These are phyloP conservation scores for Diplolepis rosae DNA, from an alignment of 2,888 invertebrate species.

Conservation along the genomic window DNA sequence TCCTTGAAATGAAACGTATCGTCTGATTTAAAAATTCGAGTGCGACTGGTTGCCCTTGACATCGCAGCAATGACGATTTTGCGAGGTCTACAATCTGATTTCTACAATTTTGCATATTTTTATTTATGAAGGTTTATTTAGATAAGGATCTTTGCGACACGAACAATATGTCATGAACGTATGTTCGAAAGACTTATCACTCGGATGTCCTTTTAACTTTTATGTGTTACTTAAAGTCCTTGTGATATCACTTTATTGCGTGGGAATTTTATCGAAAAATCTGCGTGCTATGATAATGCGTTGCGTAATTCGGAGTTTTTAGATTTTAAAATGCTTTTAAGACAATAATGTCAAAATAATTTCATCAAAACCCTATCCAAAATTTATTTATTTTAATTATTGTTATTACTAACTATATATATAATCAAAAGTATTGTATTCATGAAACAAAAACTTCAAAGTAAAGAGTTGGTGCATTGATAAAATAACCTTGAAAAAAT, in stretches of 20 bases:
- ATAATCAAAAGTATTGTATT: not conserved
- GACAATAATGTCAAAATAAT: too few relatives aligned
- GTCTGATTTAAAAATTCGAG: not conserved
- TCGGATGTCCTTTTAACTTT: not conserved
- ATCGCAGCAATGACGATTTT: constrained; percentile 14
- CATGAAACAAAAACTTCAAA: not conserved
- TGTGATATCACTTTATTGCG: constrained; percentile 25
- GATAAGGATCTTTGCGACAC: constrained; percentile 19
- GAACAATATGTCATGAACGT: constrained; percentile 8
- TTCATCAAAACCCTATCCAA: too few relatives aligned
- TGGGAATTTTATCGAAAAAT: not conserved
- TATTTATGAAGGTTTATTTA: constrained; percentile 19
- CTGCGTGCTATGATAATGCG: not conserved
- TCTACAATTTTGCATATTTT: constrained; percentile 22
- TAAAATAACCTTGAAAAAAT: constrained; percentile 17
- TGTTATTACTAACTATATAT: not conserved
- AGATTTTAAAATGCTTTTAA: too few relatives aligned
- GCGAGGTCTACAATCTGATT: constrained; percentile 15
- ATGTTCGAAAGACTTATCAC: not conserved
- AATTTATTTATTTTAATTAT: not conserved
- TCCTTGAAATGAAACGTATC: not conserved
- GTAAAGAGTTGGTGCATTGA: not conserved
- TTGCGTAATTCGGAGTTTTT: not conserved
- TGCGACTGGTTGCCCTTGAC: constrained; percentile 8
- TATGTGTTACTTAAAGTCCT: not conserved